Base-by-base conservation (phyloP, 2,113 vertebrate genomes). In the Lagopus muta region DNA sequence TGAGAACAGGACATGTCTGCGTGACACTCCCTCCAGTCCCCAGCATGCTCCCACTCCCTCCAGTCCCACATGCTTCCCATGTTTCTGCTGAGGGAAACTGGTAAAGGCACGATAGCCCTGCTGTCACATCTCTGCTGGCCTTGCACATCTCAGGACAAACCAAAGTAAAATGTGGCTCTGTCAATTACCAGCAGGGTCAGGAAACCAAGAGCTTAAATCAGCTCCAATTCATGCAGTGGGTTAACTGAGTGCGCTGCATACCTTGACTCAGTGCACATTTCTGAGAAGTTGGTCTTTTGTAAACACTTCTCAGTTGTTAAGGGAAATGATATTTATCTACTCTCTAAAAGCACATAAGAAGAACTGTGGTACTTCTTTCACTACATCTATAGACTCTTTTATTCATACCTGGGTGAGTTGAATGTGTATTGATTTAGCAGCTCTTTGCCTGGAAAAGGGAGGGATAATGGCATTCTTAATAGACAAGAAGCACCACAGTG, bases 21-120 rank as follows among this genome's bases (percentile, higher is more conserved):
- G 0, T 2, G 24, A 45, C 21, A 5, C 1, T 61, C n/a, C 27
- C 58, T 13, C 10, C 65, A 47, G 47, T 15, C 40, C 18, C 50
- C 80, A 65, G 13, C 6, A 19, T 2, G 24, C 45, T 70, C 67
- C 47, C 25, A 5, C 19, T 38, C 9, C 21, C 67, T 28, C 67
- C 67, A 52, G 38, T 38, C 38, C 38, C 38, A 38, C 38, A 38
- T 38, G 10, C 38, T 38, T 38, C 16, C 67, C 28, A 28, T 19
- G 38, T 38, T 38, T 36, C 47, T 36, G 10, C 20, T 13, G 21
- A n/a, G 13, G 32, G 67, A 71, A 27, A 40, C n/a, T 15, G 47
- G 6, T 28, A 50, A 28, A 66, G 13, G 42, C 64, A 45, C 13
- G 30, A 45, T 38, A 20, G 48, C 47, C 47, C 25, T 52, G 13